phyloP scores from a whole-genome alignment of 2,113 vertebrate genomes.

The Falco punctatus region DNA sequence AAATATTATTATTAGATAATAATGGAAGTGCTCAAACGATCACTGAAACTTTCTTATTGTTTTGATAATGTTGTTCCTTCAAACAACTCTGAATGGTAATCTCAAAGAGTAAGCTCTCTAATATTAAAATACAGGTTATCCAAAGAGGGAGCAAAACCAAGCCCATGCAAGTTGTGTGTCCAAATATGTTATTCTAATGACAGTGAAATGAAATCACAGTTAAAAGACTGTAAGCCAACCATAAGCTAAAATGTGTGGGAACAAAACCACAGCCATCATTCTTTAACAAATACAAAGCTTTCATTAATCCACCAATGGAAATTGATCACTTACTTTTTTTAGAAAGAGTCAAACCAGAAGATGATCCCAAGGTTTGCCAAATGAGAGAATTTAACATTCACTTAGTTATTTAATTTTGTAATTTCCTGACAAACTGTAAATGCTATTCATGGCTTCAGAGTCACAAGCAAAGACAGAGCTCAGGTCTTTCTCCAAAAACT shows the following conservation, averaged over 20 bases:
- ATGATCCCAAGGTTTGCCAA: not conserved
- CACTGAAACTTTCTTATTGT: not conserved
- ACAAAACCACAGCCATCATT: not conserved
- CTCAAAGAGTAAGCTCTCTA: not conserved
- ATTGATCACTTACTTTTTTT: not conserved
- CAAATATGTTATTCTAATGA: not conserved
- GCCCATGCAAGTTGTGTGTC: not conserved
- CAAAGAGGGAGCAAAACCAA: not conserved
- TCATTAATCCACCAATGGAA: not conserved
- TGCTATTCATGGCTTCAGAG: slow-evolving; percentile 32
- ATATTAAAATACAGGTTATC: not conserved
- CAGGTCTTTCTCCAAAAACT: not conserved
- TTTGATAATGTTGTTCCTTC: not conserved
- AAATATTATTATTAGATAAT: not conserved
- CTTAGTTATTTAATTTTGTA: not conserved
- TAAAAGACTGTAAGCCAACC: not conserved
- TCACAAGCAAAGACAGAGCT: slow-evolving; percentile 24
- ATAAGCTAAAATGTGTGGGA: not conserved
- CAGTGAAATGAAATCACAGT: not conserved
- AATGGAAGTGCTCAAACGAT: not conserved
- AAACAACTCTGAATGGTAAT: not conserved
- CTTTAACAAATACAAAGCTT: slow-evolving; percentile 3
- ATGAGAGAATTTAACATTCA: not conserved
- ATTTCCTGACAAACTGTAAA: slow-evolving; percentile 5
- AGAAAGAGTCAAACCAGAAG: not conserved